Evolutionary conservation across 92 coral and sea anemone species (phyloP), one percentile per base, ranked within the genome.

Genomic region (Paragorgia papillata): DNA sequence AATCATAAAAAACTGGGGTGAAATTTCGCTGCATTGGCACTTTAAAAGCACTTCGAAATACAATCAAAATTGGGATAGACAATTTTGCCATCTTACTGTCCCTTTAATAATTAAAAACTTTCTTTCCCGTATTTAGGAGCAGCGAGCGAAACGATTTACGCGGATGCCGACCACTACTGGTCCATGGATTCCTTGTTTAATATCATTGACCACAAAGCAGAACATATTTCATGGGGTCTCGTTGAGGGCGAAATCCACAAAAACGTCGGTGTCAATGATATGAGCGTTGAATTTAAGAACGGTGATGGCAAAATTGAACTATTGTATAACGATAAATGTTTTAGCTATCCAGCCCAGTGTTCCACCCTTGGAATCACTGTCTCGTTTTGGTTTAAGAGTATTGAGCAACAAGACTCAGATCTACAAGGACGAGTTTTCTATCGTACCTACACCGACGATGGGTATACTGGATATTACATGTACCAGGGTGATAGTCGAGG

Each of bases 351-450:
- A n/a, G 9, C 10, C 1, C 13, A 0, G 12, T 68, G 75, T 27
- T 0, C 19, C 10, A 1, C 39, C 8, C 18, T 1, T 18, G 60
- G 40, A 12, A 28, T 44, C 1, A 49, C 75, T 7, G 0, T 68
- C 1, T 68, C 75, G 34, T 68, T 68, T 31, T 68, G 75, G 75
- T 68, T 68, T 19, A 68, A 68, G 53, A 49, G 59, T 44, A 25
- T 49, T 14, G 37, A 44, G 40, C 44, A 50, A 44, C 35, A 49
- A 25, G 41, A 18, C 0, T 44, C 59, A 9, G 34, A 0, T 2
- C 27, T 25, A 3, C 9, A 46, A 44, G 37, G 17, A 24, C 58
- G 75, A 49, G 33, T 68, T 28, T 68, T 68, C 53, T 33, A 44
- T 46, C 75, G 48, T 14, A 68, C 75, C 2, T 13, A 35, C 9